Evolutionary conservation across 2,888 invertebrate species (phyloP).

Genomic region (Oscheius sp.): DNA sequence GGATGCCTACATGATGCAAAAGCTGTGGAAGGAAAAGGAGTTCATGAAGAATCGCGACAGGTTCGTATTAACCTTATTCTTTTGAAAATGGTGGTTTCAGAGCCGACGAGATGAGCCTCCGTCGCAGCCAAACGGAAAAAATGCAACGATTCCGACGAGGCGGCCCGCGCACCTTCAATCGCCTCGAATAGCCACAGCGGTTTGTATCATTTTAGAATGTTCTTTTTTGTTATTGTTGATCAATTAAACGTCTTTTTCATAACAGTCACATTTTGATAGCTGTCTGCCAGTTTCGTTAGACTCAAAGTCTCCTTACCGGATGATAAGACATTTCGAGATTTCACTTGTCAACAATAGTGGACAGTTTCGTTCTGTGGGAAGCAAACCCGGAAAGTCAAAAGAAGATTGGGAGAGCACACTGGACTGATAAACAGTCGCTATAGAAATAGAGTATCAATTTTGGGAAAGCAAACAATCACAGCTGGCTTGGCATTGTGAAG

Average conservation of each 20-base stretch:
- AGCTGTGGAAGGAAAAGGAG: slow-evolving; percentile 70
- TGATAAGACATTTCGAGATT: too few species aligned
- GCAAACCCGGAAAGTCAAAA: too few species aligned
- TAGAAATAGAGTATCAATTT: too few species aligned
- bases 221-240: slow-evolving; percentile 14
- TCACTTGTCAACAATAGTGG: too few species aligned
- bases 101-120: slow-evolving; percentile 41
- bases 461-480: too few species aligned
- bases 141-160: slow-evolving; percentile 56
- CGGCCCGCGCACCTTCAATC: slow-evolving; percentile 55
- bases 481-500: too few species aligned
- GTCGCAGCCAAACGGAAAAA: slow-evolving; percentile 46
- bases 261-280: neutral
- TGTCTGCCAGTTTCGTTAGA: too few species aligned
- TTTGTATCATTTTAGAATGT: neutral
- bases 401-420: too few species aligned
- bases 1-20: slow-evolving; percentile 72
- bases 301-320: too few species aligned
- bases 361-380: too few species aligned
- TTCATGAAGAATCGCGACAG: slow-evolving; percentile 56
- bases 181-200: slow-evolving; percentile 2
- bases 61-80: slow-evolving; percentile 10
- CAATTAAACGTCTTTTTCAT: neutral
- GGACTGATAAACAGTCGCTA: too few species aligned
- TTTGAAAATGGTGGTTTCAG: slow-evolving; percentile 24